Conservation (phyloP, 2,113 vertebrate genomes). For the Peucedramus taeniatus region DNA sequence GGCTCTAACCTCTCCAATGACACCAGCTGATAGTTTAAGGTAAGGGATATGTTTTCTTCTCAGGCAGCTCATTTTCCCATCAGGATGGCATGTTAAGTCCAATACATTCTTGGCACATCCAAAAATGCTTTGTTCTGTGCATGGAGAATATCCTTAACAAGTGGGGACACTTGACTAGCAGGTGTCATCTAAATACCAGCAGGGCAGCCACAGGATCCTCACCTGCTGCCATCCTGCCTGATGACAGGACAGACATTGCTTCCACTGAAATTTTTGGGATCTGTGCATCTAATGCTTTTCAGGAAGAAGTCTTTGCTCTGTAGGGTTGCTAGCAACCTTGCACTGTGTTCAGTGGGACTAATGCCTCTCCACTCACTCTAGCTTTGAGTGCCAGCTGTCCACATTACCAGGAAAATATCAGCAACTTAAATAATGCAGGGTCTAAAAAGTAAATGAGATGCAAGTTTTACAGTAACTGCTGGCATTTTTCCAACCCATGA, state of each 20-base stretch:
- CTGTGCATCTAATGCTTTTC: background rate
- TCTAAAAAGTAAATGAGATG: background rate
- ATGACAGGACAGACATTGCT: background rate
- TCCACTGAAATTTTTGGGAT: background rate
- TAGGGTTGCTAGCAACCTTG: background rate
- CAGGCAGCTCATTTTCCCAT: background rate
- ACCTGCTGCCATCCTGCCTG: background rate
- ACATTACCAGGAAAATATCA: background rate
- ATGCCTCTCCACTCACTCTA: background rate
- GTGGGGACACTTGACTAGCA: background rate
- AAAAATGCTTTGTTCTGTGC: background rate
- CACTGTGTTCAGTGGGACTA: background rate
- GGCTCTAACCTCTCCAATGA: background rate
- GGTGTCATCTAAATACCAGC: background rate
- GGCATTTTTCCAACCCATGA: background rate
- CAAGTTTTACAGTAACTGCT: background rate
- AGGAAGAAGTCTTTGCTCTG: background rate
- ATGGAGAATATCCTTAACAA: background rate
- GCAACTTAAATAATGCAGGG: background rate
- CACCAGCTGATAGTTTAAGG: background rate
- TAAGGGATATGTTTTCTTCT: background rate
- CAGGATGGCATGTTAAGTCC: background rate
- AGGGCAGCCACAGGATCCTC: fast-evolving
- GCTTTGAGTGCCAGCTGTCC: background rate
- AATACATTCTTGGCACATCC: background rate